A percentile compares a stretch with the other conserved stretches of the same genome.
phyloP scores from a whole-genome alignment of 1,140 invertebrate species.

The Orius insidiosus region DNA sequence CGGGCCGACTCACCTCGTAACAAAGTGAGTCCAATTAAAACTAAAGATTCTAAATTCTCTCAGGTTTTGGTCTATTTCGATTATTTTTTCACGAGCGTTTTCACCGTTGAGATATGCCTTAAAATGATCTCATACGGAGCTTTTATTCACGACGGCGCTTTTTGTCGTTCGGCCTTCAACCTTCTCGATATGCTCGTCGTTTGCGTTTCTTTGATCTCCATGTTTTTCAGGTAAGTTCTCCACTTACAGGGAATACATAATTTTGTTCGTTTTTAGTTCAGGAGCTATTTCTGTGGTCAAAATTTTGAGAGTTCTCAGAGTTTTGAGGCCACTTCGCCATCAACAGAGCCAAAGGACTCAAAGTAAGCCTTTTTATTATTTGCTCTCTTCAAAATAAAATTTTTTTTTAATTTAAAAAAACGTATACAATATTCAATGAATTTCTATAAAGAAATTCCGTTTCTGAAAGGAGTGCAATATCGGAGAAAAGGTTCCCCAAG shows the following conservation, averaged over 20 bases:
- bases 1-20: slow-evolving; percentile 54
- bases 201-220: slow-evolving; percentile 90
- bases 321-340: slow-evolving; percentile 95
- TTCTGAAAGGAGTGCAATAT: too few species aligned
- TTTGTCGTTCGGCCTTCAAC: slow-evolving; percentile 97
- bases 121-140: slow-evolving; percentile 96
- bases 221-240: slow-evolving; percentile 62
- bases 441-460: too few species aligned
- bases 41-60: slow-evolving; percentile 22
- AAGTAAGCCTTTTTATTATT: slow-evolving; percentile 50
- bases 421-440: too few species aligned
- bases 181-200: slow-evolving; percentile 95
- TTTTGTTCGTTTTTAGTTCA: slow-evolving; percentile 41
- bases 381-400: too few species aligned
- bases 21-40: slow-evolving; percentile 29
- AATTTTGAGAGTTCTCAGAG: slow-evolving; percentile 94
- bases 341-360: slow-evolving; percentile 98
- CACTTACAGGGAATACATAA: neutral
- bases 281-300: slow-evolving; percentile 97
- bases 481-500: too few species aligned
- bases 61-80: slow-evolving; percentile 94
- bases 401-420: too few species aligned
- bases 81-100: slow-evolving; percentile 95
- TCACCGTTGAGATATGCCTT: slow-evolving; percentile 92
- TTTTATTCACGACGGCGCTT: slow-evolving; percentile 91